A percentile compares a stretch with the other conserved stretches of the same genome.
These are phyloP conservation scores for Enteromius paludinosus DNA, from an alignment of 2,797 vertebrate genomes.

Conservation along the genomic window DNA sequence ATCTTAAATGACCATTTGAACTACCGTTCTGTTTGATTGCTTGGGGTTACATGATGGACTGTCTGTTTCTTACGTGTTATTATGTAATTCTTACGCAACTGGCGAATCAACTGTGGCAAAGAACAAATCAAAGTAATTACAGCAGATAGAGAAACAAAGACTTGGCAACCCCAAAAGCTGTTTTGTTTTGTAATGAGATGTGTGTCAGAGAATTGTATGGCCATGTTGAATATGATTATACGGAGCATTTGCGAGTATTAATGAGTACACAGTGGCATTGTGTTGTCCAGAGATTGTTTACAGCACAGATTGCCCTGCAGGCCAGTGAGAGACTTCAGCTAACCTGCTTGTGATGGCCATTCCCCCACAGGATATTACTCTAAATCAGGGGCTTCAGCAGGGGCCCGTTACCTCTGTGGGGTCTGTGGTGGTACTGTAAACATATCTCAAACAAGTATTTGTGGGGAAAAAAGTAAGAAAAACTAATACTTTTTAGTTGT, in stretches of 20 bases:
- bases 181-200: slow-evolving; percentile 29
- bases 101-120: slow-evolving; percentile 19
- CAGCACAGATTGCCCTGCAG: neutral
- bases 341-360: slow-evolving; percentile 31
- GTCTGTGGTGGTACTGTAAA: neutral
- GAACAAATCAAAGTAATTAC: slow-evolving; percentile 33
- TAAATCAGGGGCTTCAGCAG: slow-evolving; percentile 2
- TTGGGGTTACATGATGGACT: neutral
- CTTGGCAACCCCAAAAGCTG: slow-evolving; percentile 25
- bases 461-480: too few species aligned
- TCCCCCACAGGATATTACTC: slow-evolving; percentile 24
- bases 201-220: slow-evolving; percentile 22
- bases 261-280: slow-evolving; percentile 31
- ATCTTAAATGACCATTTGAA: neutral
- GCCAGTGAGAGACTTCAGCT: neutral
- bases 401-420: neutral
- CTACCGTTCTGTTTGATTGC: neutral
- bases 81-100: slow-evolving; percentile 33
- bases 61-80: slow-evolving; percentile 6
- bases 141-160: slow-evolving; percentile 26
- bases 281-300: slow-evolving; percentile 35
- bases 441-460: neutral
- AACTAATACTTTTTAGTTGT: too few species aligned
- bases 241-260: neutral
- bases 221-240: slow-evolving; percentile 10